Conservation (phyloP, 1,140 invertebrate genomes). For the Aphelinus atriplicis region DNA sequence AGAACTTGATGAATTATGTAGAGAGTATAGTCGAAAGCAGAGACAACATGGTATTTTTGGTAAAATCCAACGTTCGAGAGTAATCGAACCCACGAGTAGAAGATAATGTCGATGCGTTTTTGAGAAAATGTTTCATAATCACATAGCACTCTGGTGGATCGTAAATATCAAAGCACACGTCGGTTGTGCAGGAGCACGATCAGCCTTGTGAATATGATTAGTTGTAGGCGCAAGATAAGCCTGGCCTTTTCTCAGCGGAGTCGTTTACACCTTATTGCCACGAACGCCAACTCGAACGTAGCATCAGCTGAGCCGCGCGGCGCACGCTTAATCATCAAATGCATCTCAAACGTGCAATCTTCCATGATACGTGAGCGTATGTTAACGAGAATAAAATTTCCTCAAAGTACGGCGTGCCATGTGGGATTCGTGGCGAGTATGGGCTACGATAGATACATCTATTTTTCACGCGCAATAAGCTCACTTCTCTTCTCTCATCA, state of each 20-base stretch:
- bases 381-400: slow-evolving; percentile 39
- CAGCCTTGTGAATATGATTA: slow-evolving; percentile 35
- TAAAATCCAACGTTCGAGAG: too few species aligned
- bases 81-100: slow-evolving; percentile 6
- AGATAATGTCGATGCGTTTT: slow-evolving; percentile 4
- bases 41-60: too few species aligned
- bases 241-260: neutral
- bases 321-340: slow-evolving; percentile 36
- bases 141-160: slow-evolving; percentile 1
- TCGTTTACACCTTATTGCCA: slow-evolving; percentile 36
- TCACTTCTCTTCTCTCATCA: too few species aligned
- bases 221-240: slow-evolving; percentile 18
- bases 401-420: neutral
- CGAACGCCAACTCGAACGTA: slow-evolving; percentile 4
- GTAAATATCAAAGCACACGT: slow-evolving; percentile 31
- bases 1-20: slow-evolving; percentile 8
- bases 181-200: neutral
- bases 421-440: neutral
- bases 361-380: slow-evolving; percentile 34
- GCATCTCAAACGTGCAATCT: slow-evolving; percentile 40
- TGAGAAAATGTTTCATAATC: slow-evolving; percentile 23
- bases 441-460: slow-evolving; percentile 13
- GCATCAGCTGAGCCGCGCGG: neutral
- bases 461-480: slow-evolving; percentile 12
- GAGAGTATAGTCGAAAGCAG: too few species aligned